These are phyloP conservation scores for Drosophila serrata DNA, from an alignment of 1,140 invertebrate genomes.

Conservation along the genomic window DNA sequence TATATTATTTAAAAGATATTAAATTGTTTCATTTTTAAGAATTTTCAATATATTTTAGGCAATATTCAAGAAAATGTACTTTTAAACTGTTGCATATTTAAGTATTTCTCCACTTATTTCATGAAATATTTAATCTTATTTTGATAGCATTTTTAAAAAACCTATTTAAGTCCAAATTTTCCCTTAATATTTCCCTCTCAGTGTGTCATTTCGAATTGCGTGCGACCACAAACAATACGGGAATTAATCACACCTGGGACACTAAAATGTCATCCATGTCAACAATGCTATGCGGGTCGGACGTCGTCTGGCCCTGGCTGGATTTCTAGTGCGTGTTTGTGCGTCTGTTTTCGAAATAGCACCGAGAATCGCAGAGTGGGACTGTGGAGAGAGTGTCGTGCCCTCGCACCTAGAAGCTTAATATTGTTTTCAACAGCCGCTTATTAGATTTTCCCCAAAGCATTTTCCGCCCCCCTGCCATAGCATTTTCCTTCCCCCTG, in stretches of 20 bases:
- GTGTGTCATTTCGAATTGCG: conserved; percentile 16
- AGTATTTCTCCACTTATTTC: neutral
- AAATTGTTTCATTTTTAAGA: no score
- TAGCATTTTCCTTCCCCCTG: conserved; percentile 12
- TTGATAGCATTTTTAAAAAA: neutral
- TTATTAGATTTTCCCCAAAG: conserved; percentile 64
- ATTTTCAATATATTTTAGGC: no score
- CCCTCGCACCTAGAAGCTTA: conserved; percentile 49
- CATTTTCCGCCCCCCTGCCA: neutral
- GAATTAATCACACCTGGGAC: conserved; percentile 80
- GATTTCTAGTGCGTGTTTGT: conserved; percentile 47
- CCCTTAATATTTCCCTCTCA: neutral
- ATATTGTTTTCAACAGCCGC: conserved; percentile 69
- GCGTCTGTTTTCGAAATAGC: conserved; percentile 16
- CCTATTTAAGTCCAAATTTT: neutral
- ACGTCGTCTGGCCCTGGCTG: conserved; percentile 24
- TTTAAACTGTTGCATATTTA: neutral
- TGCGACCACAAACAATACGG: conserved; percentile 59
- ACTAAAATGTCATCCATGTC: conserved; percentile 75
- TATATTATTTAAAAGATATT: no score
- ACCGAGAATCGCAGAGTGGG: conserved; percentile 7
- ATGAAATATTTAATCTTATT: neutral
- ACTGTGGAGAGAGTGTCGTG: neutral
- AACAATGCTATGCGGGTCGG: conserved; percentile 56
- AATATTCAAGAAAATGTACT: no score